Base-by-base conservation (phyloP, 1,140 invertebrate species). In the Teleopsis dalmanni region DNA sequence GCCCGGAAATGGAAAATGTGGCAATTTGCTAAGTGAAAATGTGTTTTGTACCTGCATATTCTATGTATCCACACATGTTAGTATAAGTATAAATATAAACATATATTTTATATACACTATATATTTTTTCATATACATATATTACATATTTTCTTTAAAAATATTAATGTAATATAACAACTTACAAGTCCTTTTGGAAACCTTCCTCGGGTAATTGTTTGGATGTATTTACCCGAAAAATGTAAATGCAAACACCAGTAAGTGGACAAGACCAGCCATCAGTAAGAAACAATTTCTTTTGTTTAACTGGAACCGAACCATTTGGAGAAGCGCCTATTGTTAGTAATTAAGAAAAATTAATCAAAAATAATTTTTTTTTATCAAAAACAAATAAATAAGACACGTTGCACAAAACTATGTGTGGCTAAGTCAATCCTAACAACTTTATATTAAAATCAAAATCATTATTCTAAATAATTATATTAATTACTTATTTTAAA, bases 201-300 rank as follows among this genome's bases (percentile, higher is more conserved):
- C 90, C 91, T 73, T 91, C 87, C 67, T 94, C 91, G 0, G 90
- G 90, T 48, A 95, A 72, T 59, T 87, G 87, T 55, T 89, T 88
- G 23, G 81, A 77, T 3, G 82, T 84, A 62, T 83, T 88, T 14
- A 89, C 83, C 53, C 91, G 78, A 54, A 91, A 87, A 75, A 94
- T 94, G 57, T 92, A 91, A 53, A 94, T 83, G 58, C 88, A 91
- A 14, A 89, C 80, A 19, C 91, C 91, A 4, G 82, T 86, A 22
- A 94, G 83, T 21, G 84, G 78, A 31, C 83, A 80, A 47, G 87
- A 82, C 79, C 82, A 88, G 0, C 91, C 91, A 60, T 94, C 87
- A 0, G 89, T 91, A 1, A 94, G 71, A 66, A 95, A 93, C 16
- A 95, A 72, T 68, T 90, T 91, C 43, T 71, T 70, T 53, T 88